Conservation (phyloP, 1,140 invertebrate species). For the Ceratosolen fusciceps region DNA sequence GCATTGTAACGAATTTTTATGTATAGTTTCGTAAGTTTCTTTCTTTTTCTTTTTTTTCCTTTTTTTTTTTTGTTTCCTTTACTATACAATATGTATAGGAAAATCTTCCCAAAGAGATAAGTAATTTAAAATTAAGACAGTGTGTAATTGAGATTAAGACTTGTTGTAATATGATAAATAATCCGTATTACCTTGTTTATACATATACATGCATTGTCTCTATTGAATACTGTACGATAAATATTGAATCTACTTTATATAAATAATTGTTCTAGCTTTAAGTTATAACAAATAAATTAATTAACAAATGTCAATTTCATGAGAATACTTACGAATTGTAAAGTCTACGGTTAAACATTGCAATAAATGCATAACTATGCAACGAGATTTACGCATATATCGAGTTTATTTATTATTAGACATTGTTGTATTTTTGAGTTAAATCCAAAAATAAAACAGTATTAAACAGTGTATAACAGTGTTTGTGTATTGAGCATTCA, state of each 20-base stretch:
- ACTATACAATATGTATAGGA: conserved; percentile 23
- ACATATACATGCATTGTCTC: conserved; percentile 18
- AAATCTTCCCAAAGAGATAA: conserved; percentile 47
- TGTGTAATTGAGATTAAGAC: conserved; percentile 47
- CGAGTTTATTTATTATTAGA: conserved; percentile 42
- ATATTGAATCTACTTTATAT: conserved; percentile 38
- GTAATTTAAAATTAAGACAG: conserved; percentile 33
- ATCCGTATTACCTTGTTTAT: conserved; percentile 33
- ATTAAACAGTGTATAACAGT: conserved; percentile 26
- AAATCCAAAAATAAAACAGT: conserved; percentile 45
- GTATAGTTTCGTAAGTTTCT: conserved; percentile 15
- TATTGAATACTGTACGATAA: conserved; percentile 30
- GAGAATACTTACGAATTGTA: conserved; percentile 42
- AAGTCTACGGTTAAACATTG: conserved; percentile 1
- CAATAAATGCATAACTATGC: conserved; percentile 37
- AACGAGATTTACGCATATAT: conserved; percentile 38
- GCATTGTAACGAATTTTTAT: conserved; percentile 28
- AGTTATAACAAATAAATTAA: conserved; percentile 9
- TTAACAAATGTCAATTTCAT: conserved; percentile 22
- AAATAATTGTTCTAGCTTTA: conserved; percentile 48
- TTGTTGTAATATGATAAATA: conserved; percentile 42
- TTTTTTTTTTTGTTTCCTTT: conserved; percentile 5
- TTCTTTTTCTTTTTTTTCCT: conserved; percentile 7
- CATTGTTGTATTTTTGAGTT: conserved; percentile 46
- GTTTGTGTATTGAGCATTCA: conserved; percentile 30